phyloP scores from a whole-genome alignment of 2,888 invertebrate species.

The Pedicia rivosa region DNA sequence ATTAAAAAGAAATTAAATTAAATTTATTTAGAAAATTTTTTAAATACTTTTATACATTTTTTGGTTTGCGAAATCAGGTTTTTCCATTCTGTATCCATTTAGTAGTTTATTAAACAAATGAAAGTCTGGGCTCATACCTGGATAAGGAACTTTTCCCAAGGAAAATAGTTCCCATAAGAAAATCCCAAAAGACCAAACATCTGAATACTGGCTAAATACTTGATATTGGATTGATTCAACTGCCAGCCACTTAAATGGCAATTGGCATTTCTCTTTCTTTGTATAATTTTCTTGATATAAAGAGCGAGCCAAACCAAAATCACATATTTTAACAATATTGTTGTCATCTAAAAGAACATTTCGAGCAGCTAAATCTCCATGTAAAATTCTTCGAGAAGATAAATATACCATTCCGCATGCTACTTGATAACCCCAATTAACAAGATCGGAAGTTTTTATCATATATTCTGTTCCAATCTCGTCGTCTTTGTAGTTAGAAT shows the following conservation, averaged over 20 bases:
- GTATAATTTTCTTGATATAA: conserved; percentile 85
- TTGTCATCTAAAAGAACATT: conserved; percentile 80
- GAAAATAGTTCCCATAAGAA: conserved; percentile 85
- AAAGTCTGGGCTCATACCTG: conserved; percentile 60
- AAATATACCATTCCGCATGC: conserved; percentile 92
- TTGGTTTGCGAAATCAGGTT: conserved; percentile 68
- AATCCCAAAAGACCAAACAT: conserved; percentile 88
- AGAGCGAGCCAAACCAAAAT: conserved; percentile 86
- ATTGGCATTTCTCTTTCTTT: conserved; percentile 67
- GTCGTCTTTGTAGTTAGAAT: conserved; percentile 63
- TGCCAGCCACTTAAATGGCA: conserved; percentile 96
- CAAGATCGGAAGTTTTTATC: conserved; percentile 65
- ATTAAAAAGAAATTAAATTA: conserved; percentile 4
- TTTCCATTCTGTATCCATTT: conserved; percentile 77
- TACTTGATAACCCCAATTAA: conserved; percentile 86
- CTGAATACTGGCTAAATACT: conserved; percentile 86
- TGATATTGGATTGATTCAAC: conserved; percentile 83
- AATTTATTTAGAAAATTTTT: too few relatives aligned
- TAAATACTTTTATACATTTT: conserved; percentile 47
- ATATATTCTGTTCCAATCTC: conserved; percentile 48
- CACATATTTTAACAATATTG: conserved; percentile 89
- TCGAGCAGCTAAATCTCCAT: conserved; percentile 80
- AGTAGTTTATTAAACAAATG: conserved; percentile 54
- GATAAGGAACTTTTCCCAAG: conserved; percentile 72
- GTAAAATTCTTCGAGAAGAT: conserved; percentile 69